These are phyloP conservation scores for Aplocera efformata DNA, from an alignment of 2,888 invertebrate genomes.

Conservation along the genomic window DNA sequence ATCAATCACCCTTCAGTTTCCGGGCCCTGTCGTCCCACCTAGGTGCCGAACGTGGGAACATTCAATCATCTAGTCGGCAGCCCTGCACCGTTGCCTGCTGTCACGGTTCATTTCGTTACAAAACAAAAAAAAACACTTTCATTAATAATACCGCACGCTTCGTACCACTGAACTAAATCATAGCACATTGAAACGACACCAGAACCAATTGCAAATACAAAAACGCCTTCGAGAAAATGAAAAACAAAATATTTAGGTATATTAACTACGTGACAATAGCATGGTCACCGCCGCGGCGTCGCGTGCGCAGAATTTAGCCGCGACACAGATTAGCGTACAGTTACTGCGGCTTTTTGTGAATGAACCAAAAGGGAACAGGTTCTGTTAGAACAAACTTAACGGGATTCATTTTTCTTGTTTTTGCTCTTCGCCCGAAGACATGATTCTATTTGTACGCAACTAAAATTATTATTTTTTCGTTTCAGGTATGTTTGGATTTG, in stretches of 20 bases:
- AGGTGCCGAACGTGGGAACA: neutral
- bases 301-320: conserved; percentile 60
- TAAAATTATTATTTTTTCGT: conserved; percentile 9
- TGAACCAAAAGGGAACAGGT: conserved; percentile 61
- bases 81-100: conserved; percentile 15
- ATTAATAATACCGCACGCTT: conserved; percentile 27
- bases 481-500: conserved; percentile 20
- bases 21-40: too few relatives aligned
- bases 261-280: conserved; percentile 51
- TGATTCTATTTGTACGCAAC: conserved; percentile 20
- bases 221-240: conserved; percentile 35
- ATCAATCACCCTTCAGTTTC: too few relatives aligned
- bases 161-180: conserved; percentile 32
- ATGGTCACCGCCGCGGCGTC: conserved; percentile 52
- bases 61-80: conserved; percentile 10
- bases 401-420: conserved; percentile 41
- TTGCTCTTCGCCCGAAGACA: conserved; percentile 14
- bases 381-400: conserved; percentile 72
- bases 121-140: conserved; percentile 30
- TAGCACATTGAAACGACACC: conserved; percentile 29
- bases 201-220: conserved; percentile 36
- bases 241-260: conserved; percentile 39
- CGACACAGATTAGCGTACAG: conserved; percentile 33
- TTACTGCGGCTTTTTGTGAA: conserved; percentile 66
- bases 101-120: conserved; percentile 19